Evolutionary conservation across 2,113 vertebrate genomes (phyloP), one percentile per base, ranked within the genome.

Genomic region (Atlantisia rogersi): DNA sequence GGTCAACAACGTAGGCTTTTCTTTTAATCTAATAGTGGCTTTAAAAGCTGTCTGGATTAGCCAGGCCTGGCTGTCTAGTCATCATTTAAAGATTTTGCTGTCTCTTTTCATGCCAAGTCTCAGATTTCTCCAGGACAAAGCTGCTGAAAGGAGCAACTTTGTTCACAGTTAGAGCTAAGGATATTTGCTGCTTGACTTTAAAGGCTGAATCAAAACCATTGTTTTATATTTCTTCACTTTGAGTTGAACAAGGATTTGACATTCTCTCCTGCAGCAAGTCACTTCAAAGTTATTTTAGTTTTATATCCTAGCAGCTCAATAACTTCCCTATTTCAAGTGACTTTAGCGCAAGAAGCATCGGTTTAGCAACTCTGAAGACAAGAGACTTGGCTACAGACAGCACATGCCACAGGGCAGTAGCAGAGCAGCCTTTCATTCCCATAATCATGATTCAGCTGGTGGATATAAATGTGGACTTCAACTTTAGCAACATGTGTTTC

Each of bases 41-140:
- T 94, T 80, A 80, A 90, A 91, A 91, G 46, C 44, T 70, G 21
- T 19, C n/a, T 80, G 78, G 12, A 86, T 46, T 70, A 91, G 29
- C 35, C 26, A 94, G 39, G 29, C 26, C 53, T 73, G 62, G 25
- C 22, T 84, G 12, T 65, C 26, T 78, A 75, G 71, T 32, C 46
- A 83, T 59, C n/a, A 59, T 92, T 70, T 82, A 92, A 95, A 92
- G 85, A 83, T 80, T 93, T 80, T 80, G 37, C 29, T 48, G 44
- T 73, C 26, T 76, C 44, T 90, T 84, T 53, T 65, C 37, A 69
- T n/a, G 59, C 58, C 84, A 82, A 87, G 8, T 35, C 48, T 90
- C 59, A 76, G 42, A 25, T 69, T 80, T 76, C 52, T 35, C 31
- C 50, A 79, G 44, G 50, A 64, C 24, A 84, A 81, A 94, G 83